phyloP scores from a whole-genome alignment of 2,113 vertebrate species.

The Anser brachyrhynchus region DNA sequence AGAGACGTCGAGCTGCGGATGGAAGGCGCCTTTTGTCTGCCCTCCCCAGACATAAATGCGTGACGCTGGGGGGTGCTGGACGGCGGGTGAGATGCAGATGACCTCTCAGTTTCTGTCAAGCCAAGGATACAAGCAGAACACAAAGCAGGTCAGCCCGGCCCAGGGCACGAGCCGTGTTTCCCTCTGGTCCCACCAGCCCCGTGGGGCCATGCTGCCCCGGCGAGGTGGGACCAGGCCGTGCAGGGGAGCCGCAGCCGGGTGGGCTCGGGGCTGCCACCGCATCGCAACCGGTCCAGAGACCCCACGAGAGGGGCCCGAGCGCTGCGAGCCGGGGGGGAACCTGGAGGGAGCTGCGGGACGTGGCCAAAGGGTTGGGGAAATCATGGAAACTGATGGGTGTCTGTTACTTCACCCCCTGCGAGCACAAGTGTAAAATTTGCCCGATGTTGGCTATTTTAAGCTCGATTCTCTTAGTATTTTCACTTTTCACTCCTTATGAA shows the following conservation, averaged over 20 bases:
- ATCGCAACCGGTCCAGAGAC: too few species aligned
- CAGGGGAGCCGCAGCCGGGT: too few species aligned
- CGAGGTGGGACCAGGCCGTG: too few species aligned
- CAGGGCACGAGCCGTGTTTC: not conserved
- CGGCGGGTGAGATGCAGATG: not conserved
- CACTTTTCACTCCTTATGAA: not conserved
- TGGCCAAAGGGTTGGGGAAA: not conserved
- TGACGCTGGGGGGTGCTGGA: not conserved
- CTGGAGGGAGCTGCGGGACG: accelerated
- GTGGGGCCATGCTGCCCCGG: too few species aligned
- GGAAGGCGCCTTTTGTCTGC: not conserved
- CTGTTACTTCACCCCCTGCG: accelerated
- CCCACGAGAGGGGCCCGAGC: too few species aligned
- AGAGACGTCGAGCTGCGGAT: not conserved
- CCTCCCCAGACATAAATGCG: accelerated
- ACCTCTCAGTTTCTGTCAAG: not conserved
- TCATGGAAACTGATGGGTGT: accelerated
- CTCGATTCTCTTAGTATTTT: accelerated
- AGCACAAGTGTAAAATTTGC: not conserved
- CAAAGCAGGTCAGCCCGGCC: not conserved
- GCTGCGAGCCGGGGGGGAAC: too few species aligned
- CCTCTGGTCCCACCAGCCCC: not conserved
- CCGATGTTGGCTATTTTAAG: not conserved
- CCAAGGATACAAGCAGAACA: not conserved
- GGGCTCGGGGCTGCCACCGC: too few species aligned